Base-by-base conservation (phyloP, 2,797 vertebrate species). In the Diplodus sargus region DNA sequence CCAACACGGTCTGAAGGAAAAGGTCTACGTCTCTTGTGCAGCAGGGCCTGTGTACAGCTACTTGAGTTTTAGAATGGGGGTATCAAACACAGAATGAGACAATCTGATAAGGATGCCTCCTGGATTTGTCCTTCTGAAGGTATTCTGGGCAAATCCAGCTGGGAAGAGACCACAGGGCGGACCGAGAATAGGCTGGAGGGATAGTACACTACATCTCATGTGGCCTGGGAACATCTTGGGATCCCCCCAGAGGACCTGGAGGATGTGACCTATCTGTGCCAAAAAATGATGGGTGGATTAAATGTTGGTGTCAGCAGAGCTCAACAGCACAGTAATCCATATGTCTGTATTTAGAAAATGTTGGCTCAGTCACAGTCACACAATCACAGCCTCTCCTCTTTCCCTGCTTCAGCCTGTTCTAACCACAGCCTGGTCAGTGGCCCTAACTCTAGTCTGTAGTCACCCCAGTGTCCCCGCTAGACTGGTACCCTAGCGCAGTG, bases 1-100 rank as follows among this genome's bases (percentile, higher is more conserved):
- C 48, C 53, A 60, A 47, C 25, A 34, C n/a, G 16, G 43, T 47
- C 54, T 49, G 3, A 3, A 68, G 8, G 17, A 22, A 53, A 20
- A 47, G 43, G 23, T 60, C 28, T 70, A 15, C 5, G 47, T n/a
- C 59, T 63, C 34, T 79, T 56, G 48, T 39, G 58, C 61, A 79
- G 72, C 48, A 69, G 49, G 18, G n/a, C 10, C 20, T 58, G 39
- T 9, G 23, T 13, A 13, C 16, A 57, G 16, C n/a, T 67, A 13
- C 62, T 22, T 34, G 3, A 47, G 5, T 70, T 25, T 57, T 47
- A 57, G 12, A 61, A 62, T 16, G 23, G 49, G 15, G n/a, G 17
- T 67, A 3, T 1, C 60, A 16, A 59, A 28, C 13, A 20, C 17
- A 1, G 2, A 49, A 59, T 3, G 1, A 42, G 16, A 56, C 30